Conservation (phyloP, 2,797 vertebrate genomes). For the Rhinogobio ventralis region DNA sequence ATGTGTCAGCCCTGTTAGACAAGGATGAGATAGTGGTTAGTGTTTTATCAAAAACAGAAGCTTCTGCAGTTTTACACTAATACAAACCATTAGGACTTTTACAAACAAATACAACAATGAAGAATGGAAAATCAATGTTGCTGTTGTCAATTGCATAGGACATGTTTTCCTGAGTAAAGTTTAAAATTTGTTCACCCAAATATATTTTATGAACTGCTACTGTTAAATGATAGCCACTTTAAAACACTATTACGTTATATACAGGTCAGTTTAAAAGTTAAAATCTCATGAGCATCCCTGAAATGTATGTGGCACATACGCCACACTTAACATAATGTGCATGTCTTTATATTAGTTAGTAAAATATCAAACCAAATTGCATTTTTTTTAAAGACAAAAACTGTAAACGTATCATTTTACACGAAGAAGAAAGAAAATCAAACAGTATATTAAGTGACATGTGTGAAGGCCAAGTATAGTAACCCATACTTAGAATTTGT, state of each 20-base stretch:
- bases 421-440: neutral
- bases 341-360: neutral
- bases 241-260: neutral
- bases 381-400: neutral
- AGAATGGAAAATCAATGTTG: neutral
- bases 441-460: neutral
- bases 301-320: neutral
- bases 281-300: neutral
- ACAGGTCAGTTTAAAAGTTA: neutral
- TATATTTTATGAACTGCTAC: neutral
- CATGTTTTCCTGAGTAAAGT: neutral
- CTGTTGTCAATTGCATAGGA: neutral
- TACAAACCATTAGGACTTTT: neutral
- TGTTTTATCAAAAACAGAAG: neutral
- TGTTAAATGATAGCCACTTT: no score
- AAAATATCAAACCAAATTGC: neutral
- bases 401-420: neutral
- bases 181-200: neutral
- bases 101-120: neutral
- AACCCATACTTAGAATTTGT: no score
- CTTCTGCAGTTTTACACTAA: slow-evolving; percentile 6
- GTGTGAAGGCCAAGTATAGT: no score
- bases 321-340: neutral
- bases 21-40: neutral
- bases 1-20: slow-evolving; percentile 28